Conservation (phyloP, 2,113 vertebrate species). For the Cromileptes altivelis region DNA sequence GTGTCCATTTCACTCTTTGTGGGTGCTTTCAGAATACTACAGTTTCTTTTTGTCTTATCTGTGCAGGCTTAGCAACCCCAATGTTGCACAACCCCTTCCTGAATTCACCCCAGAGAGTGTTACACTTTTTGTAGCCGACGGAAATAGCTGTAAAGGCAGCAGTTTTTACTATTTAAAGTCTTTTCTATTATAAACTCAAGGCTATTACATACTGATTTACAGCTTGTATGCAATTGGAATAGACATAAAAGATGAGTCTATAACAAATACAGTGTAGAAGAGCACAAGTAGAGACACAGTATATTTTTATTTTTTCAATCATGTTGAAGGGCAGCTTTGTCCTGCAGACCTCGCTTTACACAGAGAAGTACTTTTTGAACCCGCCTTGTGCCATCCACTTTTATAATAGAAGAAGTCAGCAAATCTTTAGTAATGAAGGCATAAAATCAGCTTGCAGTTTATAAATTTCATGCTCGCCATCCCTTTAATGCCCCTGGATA, state of each 20-base stretch:
- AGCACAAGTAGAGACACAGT: not conserved
- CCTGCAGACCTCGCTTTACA: not conserved
- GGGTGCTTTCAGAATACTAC: too few relatives aligned
- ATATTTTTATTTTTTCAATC: not conserved
- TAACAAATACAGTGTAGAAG: not conserved
- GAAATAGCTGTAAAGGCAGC: too few relatives aligned
- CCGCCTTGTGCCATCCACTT: not conserved
- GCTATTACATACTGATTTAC: too few relatives aligned
- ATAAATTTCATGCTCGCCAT: conserved; percentile 30
- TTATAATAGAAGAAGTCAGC: not conserved
- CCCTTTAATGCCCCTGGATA: conserved; percentile 40
- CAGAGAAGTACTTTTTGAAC: not conserved
- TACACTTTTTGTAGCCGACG: too few relatives aligned
- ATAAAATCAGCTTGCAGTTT: conserved; percentile 37
- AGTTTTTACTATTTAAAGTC: too few relatives aligned
- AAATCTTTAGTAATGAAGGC: conserved; percentile 45
- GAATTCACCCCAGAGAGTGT: too few relatives aligned
- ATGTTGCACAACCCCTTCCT: too few relatives aligned
- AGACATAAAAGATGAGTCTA: not conserved
- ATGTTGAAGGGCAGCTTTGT: not conserved
- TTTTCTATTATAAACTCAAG: too few relatives aligned
- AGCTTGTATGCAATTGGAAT: not conserved
- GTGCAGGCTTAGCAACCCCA: too few relatives aligned
- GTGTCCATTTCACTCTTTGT: too few relatives aligned
- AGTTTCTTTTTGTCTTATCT: too few relatives aligned